phyloP scores from a whole-genome alignment of 1,140 invertebrate species.

The Lepidotrigona ventralis region DNA sequence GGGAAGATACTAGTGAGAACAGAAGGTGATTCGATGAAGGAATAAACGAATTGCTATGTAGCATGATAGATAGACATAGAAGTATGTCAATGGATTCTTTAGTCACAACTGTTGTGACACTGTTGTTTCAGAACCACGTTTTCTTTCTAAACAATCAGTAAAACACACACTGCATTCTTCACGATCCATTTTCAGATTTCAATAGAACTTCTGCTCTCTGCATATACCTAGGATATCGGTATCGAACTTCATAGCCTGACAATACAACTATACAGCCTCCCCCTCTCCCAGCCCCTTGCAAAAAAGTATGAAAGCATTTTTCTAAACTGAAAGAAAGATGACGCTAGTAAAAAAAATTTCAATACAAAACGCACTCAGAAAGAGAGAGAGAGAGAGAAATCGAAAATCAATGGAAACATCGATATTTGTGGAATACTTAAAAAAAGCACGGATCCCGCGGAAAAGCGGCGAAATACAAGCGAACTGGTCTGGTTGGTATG shows the following conservation, averaged over 20 bases:
- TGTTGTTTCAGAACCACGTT: not conserved
- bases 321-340: not conserved
- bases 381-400: not conserved
- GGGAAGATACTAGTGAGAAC: not conserved
- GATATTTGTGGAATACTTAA: constrained; percentile 47
- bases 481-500: constrained; percentile 1
- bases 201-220: not conserved
- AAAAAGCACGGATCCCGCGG: constrained; percentile 32
- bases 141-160: not conserved
- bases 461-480: constrained; percentile 43
- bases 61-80: not conserved
- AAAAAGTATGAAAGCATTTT: not conserved
- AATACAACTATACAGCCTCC: not conserved
- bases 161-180: not conserved
- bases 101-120: not conserved
- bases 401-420: constrained; percentile 37
- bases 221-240: not conserved
- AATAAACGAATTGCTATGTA: no score
- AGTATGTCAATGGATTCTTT: not conserved
- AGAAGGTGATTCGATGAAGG: not conserved
- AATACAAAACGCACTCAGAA: not conserved
- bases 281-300: no score
- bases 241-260: not conserved
- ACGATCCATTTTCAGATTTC: not conserved
- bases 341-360: not conserved